These are phyloP conservation scores for Lepidurus packardi DNA, from an alignment of 1,140 invertebrate genomes.

Conservation along the genomic window DNA sequence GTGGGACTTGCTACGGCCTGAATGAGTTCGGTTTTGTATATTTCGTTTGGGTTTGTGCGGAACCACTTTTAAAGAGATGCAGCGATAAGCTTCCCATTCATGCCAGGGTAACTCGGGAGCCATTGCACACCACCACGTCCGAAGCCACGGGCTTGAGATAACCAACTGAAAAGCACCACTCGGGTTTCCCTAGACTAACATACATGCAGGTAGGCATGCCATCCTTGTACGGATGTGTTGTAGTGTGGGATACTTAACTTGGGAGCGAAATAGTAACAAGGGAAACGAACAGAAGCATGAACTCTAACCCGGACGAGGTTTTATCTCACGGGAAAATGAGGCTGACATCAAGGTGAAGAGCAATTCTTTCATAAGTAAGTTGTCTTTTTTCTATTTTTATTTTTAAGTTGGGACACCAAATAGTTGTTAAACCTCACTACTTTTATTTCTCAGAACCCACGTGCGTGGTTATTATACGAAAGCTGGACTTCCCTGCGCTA, in stretches of 20 bases:
- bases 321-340: background rate
- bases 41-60: background rate
- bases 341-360: background rate
- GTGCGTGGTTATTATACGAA: no score
- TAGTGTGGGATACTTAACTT: constrained; percentile 4
- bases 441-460: no score
- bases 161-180: background rate
- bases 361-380: background rate
- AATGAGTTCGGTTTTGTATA: background rate
- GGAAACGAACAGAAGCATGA: background rate
- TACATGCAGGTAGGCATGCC: no score
- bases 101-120: constrained; percentile 16
- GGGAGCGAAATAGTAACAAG: constrained; percentile 11
- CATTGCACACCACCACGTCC: background rate
- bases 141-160: background rate
- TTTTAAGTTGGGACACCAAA: no score
- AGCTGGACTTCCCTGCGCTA: no score
- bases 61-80: constrained; percentile 3
- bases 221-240: background rate
- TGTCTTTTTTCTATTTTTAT: background rate
- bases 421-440: no score
- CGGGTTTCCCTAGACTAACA: no score
- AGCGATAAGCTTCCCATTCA: constrained; percentile 8
- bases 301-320: constrained; percentile 5
- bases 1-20: constrained; percentile 31